Conservation (phyloP, 1,140 invertebrate species). For the Phthorimaea operculella region DNA sequence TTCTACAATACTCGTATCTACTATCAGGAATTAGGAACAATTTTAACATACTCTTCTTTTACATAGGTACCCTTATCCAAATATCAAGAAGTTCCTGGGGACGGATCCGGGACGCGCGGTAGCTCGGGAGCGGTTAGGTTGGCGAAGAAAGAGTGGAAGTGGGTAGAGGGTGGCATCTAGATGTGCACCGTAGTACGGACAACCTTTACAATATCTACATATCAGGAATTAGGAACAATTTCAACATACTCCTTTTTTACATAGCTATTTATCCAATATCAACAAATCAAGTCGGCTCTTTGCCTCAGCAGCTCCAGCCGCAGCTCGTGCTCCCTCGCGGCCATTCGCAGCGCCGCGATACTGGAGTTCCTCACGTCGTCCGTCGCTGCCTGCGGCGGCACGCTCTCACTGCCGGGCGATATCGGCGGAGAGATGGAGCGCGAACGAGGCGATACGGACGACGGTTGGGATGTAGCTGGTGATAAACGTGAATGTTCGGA, state of each 20-base stretch:
- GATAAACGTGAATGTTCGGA: constrained; percentile 36
- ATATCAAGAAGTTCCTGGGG: constrained; percentile 44
- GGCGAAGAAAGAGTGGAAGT: constrained; percentile 88
- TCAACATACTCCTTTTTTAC: too few relatives aligned
- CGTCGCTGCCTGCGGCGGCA: constrained; percentile 57
- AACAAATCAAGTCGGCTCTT: constrained; percentile 60
- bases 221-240: too few relatives aligned
- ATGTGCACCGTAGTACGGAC: constrained; percentile 69
- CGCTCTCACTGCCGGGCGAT: constrained; percentile 56
- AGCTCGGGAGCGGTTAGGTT: constrained; percentile 75
- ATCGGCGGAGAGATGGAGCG: constrained; percentile 70
- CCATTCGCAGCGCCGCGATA: constrained; percentile 90
- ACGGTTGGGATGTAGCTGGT: constrained; percentile 18
- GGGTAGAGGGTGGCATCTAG: too few relatives aligned
- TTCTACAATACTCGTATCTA: too few relatives aligned
- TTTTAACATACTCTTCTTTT: too few relatives aligned
- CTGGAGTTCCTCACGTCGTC: constrained; percentile 86
- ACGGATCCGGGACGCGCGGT: constrained; percentile 18
- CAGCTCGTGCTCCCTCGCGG: constrained; percentile 93
- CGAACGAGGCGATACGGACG: constrained; percentile 28
- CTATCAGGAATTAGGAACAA: too few relatives aligned
- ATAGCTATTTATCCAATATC: too few relatives aligned
- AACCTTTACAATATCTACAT: too few relatives aligned
- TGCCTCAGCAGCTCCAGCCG: constrained; percentile 83
- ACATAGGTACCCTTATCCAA: too few relatives aligned